phyloP scores from a whole-genome alignment of 2,888 invertebrate genomes.

The Stenurella melanura region DNA sequence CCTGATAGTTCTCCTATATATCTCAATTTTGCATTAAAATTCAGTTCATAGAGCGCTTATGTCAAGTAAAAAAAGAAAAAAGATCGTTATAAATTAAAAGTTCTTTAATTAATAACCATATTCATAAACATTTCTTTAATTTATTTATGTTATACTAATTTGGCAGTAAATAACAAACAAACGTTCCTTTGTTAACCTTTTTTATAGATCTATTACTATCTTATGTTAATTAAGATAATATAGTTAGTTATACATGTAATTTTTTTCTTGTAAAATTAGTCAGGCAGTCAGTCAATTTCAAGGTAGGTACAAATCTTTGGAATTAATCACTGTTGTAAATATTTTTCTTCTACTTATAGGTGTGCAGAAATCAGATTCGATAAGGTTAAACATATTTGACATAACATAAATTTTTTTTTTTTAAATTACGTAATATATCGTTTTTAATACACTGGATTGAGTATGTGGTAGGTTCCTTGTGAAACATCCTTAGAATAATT shows the following conservation, averaged over 20 bases:
- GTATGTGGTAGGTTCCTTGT: no score
- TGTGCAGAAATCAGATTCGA: background rate
- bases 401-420: background rate
- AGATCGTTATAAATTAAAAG: background rate
- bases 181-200: slow-evolving; percentile 4
- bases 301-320: slow-evolving; percentile 17
- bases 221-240: background rate
- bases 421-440: background rate
- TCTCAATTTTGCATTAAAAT: no score
- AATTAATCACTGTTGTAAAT: slow-evolving; percentile 3
- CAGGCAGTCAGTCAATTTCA: slow-evolving; percentile 5
- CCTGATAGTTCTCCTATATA: no score
- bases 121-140: background rate
- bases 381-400: background rate
- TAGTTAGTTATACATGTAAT: background rate
- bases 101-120: background rate
- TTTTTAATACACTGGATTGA: no score
- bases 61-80: background rate
- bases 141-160: slow-evolving; percentile 5
- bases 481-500: no score
- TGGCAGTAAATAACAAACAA: background rate
- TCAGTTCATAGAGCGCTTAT: background rate
- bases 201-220: background rate
- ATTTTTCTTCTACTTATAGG: background rate
- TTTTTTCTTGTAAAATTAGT: slow-evolving; percentile 10